Evolutionary conservation across 2,888 invertebrate genomes (phyloP).

Genomic region (Hydrotaea diabolus): DNA sequence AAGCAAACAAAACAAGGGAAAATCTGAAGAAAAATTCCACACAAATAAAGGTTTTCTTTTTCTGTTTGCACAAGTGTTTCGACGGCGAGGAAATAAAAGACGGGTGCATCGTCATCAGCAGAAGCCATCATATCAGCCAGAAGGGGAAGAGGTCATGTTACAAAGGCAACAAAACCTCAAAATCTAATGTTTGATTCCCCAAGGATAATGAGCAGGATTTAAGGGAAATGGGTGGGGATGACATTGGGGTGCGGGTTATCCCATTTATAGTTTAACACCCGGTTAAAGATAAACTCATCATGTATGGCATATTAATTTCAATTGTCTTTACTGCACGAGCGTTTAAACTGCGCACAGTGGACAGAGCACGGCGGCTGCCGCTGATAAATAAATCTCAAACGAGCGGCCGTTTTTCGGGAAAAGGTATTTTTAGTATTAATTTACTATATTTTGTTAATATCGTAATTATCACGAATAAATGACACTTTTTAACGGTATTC

Average conservation of each 20-base stretch:
- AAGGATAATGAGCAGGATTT: slow-evolving; percentile 10
- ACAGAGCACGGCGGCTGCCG: too few relatives aligned
- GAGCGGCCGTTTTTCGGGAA: too few relatives aligned
- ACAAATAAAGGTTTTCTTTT: slow-evolving; percentile 52
- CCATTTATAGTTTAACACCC: slow-evolving; percentile 49
- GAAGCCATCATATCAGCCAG: slow-evolving; percentile 23
- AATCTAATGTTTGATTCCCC: slow-evolving; percentile 35
- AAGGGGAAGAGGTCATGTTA: slow-evolving; percentile 57
- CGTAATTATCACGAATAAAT: too few relatives aligned
- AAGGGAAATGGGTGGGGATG: neutral
- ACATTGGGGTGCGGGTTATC: neutral
- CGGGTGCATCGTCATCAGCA: slow-evolving; percentile 4
- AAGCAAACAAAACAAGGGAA: slow-evolving; percentile 17
- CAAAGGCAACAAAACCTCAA: slow-evolving; percentile 27
- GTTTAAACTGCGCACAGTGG: slow-evolving; percentile 1
- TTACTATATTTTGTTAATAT: too few relatives aligned
- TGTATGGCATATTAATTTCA: slow-evolving; percentile 70
- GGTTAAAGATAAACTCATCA: slow-evolving; percentile 45
- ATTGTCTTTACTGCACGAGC: slow-evolving; percentile 43
- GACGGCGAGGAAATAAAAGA: slow-evolving; percentile 45
- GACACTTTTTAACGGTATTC: too few relatives aligned
- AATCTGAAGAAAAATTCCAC: slow-evolving; percentile 23
- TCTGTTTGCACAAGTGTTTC: slow-evolving; percentile 65
- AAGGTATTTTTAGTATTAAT: too few relatives aligned
- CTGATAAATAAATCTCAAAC: too few relatives aligned